phyloP scores from a whole-genome alignment of 2,888 invertebrate species.

The Crepidodera aurea region DNA sequence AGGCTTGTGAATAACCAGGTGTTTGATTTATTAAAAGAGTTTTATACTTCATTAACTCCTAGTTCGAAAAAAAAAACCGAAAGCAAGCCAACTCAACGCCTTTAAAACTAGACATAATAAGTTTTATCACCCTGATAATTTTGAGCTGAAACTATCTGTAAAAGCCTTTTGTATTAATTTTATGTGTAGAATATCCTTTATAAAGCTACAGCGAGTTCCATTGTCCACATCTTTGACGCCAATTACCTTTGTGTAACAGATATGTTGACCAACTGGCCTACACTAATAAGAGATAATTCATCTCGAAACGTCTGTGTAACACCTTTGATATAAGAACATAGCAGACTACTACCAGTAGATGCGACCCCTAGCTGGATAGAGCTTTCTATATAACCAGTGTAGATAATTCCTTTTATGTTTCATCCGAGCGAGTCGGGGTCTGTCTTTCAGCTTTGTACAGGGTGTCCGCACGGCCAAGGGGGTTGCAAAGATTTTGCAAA shows the following conservation, averaged over 20 bases:
- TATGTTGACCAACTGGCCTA: slow-evolving; percentile 28
- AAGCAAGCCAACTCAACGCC: no score
- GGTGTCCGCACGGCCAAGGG: background rate
- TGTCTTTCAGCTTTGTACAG: slow-evolving; percentile 2
- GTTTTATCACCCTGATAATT: no score
- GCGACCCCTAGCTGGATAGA: slow-evolving; percentile 18
- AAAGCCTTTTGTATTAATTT: background rate
- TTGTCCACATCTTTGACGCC: slow-evolving; percentile 21
- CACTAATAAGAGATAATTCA: slow-evolving; percentile 32
- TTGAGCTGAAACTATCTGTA: no score
- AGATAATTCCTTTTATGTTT: slow-evolving; percentile 37
- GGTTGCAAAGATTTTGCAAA: no score
- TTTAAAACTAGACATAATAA: no score
- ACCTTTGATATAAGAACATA: slow-evolving; percentile 31
- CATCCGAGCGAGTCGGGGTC: slow-evolving; percentile 21
- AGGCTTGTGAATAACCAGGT: no score
- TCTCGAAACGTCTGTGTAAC: slow-evolving; percentile 32
- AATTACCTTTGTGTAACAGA: slow-evolving; percentile 29
- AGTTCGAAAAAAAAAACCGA: no score
- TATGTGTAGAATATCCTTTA: background rate
- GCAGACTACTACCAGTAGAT: slow-evolving; percentile 11
- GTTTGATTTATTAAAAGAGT: no score
- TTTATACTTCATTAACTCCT: no score
- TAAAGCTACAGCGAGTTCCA: background rate
- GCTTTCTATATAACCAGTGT: slow-evolving; percentile 22